Evolutionary conservation across 2,888 invertebrate genomes (phyloP), one percentile per base, ranked within the genome.

Genomic region (Aspidiotus rigidus): DNA sequence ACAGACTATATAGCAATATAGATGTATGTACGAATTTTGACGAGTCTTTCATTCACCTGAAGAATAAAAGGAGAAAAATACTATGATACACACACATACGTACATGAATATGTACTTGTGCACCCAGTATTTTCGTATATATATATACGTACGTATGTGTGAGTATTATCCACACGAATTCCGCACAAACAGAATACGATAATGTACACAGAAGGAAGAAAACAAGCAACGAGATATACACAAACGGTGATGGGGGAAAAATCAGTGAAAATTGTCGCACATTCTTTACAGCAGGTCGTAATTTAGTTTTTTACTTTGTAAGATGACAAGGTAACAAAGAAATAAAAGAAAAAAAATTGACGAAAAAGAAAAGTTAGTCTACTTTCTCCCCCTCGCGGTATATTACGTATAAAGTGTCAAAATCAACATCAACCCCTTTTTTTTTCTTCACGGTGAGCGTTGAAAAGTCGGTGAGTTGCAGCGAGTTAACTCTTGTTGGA

Each of bases 341-440:
- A 28, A 28, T 28, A 28, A 28, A 28, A 28, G 28, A 28, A 28
- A 28, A 28, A 28, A 28, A 28, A 28, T 28, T 28, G 28, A 64
- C 28, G 41, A 59, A 66, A n/a, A 67, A 66, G 57, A 57, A 42
- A 59, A 59, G 28, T 60, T 59, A 28, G 67, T 60, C 67, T 6
- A 17, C 59, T 59, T 67, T 60, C 42, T 59, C 64, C 42, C 57
- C 56, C 55, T 56, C 54, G 41, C 56, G 15, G 15, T 49, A 15
- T 16, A 66, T 56, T 16, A 41, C 49, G 59, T 60, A 60, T 49
- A 67, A 67, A 67, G 67, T 67, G 67, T 67, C 67, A 67, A 67
- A 67, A 67, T 67, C 67, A 67, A 60, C 67, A 67, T 42, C 67
- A 57, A 67, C 67, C 67, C 62, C 67, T 67, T 67, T 67, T 67